phyloP scores from a whole-genome alignment of 2,888 invertebrate species.

The Noctuana brunneofusca region DNA sequence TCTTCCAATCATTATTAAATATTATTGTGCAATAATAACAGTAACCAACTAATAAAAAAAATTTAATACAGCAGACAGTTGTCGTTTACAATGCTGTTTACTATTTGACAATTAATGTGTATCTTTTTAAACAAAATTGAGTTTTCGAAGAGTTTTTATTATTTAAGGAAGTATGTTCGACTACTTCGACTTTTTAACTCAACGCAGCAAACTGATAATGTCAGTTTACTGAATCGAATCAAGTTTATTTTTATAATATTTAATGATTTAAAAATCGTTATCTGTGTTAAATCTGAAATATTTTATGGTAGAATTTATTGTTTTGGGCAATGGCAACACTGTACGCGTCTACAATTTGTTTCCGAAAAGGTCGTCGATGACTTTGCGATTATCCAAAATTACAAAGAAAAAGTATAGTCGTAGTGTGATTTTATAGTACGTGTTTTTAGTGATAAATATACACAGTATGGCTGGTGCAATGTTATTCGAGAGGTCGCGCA shows the following conservation, averaged over 20 bases:
- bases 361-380: constrained; percentile 80
- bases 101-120: too few species aligned
- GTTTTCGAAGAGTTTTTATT: too few species aligned
- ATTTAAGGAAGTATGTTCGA: too few species aligned
- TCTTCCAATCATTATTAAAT: constrained; percentile 35
- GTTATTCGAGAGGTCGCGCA: constrained; percentile 93
- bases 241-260: too few species aligned
- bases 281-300: background rate
- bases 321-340: constrained; percentile 54
- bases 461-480: constrained; percentile 93
- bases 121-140: too few species aligned
- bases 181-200: too few species aligned
- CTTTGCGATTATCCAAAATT: constrained; percentile 82
- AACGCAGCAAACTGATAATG: too few species aligned
- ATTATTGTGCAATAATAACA: background rate
- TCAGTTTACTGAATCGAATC: too few species aligned
- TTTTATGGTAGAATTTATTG: constrained; percentile 19
- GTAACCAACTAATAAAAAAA: too few species aligned
- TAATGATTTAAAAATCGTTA: too few species aligned
- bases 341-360: constrained; percentile 81
- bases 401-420: constrained; percentile 77
- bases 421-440: constrained; percentile 69
- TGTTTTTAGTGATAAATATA: constrained; percentile 75
- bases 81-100: too few species aligned
- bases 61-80: too few species aligned